Base-by-base conservation (phyloP, 2,888 invertebrate genomes). In the Lymantria monacha region DNA sequence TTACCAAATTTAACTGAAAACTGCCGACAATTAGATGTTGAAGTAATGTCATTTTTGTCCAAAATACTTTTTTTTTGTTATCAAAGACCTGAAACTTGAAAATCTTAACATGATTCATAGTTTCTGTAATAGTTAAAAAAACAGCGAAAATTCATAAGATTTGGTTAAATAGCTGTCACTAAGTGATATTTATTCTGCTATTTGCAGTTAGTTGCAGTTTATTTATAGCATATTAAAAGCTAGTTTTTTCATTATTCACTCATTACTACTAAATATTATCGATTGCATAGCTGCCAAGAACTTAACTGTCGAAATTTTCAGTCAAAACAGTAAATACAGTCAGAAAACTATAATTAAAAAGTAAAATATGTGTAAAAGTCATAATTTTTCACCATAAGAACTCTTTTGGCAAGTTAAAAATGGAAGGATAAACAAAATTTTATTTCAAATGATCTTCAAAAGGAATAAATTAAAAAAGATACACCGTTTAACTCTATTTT, bases 341-440 rank as follows among this genome's bases (percentile, higher is more conserved):
- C 64, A 63, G 64, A 66, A 53, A 68, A 65, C 55, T 66, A 69
- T 68, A 69, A 70, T 60, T 68, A 69, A 55, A 61, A 65, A 65
- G 12, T 61, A 57, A 55, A 64, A 61, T 52, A 59, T 53, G 60
- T 57, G 51, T 66, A 68, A 59, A 62, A 53, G 65, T 11, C 53
- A 64, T 59, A 72, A 63, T 62, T 63, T n/a, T 61, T 62, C 51
- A 73, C 72, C 52, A 80, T 75, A 81, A 78, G 76, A 78, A 68
- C 61, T 63, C 69, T 72, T 69, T 71, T 81, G 84, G 84, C 84
- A 84, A 83, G 84, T 77, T 66, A 53, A 14, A 14, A 8, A 3
- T 41, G 41, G 47, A 65, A 60, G 51, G 41, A 63, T 48, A 10
- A 37, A 46, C 37, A 10, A 31, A 36, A 55, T 55, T 63, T 56